Base-by-base conservation (phyloP, 2,113 vertebrate genomes). In the Rhynchomys soricoides region DNA sequence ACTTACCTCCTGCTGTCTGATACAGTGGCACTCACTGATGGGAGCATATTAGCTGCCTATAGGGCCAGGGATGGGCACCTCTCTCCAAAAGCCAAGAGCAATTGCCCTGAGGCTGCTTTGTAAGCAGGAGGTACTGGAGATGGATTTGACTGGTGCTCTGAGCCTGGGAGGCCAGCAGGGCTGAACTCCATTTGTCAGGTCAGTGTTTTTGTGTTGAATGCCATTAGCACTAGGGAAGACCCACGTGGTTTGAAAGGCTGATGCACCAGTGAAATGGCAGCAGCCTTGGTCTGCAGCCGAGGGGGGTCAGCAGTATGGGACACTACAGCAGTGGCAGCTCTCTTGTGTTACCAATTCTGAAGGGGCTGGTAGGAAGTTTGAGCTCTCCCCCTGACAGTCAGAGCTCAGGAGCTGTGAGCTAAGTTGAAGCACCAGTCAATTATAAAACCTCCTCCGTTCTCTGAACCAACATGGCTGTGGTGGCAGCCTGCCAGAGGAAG, bases 181-280 rank as follows among this genome's bases (percentile, higher is more conserved):
- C 70, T 88, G 93, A 83, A 88, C 93, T 77, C 94, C 87, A 95
- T 97, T 96, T 96, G 94, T 92, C 79, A 96, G 91, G 90, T 75
- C 52, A 78, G 75, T 40, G 87, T 68, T 82, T 95, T 45, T 81
- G 59, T 71, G 37, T 89, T 73, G 83, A 95, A 91, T 88, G 81
- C 24, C 90, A 90, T 94, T 95, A 96, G 90, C 91, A 29, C 9
- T 5, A 17, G 66, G 71, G 70, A 97, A 91, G 86, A 8, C 85
- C 37, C 93, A 78, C 0, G 6, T 87, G 79, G 74, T 71, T 92
- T n/a, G 93, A 88, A 81, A 95, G 68, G 52, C 66, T 86, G 87
- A 59, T 12, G 66, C 24, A 55, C 74, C 70, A 43, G 74, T 0
- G 11, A 81, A 79, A 87, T 85, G 79, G 95, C 95, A 88, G 59